These are phyloP conservation scores for Oxyura jamaicensis DNA, from an alignment of 2,113 vertebrate genomes.

Conservation along the genomic window DNA sequence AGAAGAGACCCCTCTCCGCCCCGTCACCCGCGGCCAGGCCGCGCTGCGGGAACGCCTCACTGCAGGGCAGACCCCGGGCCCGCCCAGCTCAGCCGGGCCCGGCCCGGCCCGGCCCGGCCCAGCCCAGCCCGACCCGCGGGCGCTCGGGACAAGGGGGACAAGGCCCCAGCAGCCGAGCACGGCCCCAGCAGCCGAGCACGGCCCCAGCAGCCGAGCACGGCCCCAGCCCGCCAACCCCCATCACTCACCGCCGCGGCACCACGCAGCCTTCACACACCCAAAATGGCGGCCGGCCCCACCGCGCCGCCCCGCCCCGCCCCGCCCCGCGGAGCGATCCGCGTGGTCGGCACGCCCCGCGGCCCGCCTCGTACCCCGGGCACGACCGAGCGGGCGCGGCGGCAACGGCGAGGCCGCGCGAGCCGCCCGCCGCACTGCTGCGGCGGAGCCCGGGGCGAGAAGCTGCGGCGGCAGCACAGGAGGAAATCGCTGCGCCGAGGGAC, in stretches of 20 bases:
- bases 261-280: accelerated
- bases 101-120: too few relatives aligned
- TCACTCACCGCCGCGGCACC: not conserved
- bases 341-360: accelerated
- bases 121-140: too few relatives aligned
- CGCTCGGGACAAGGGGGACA: accelerated
- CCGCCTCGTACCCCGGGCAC: accelerated
- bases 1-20: accelerated
- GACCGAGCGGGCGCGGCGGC: not conserved
- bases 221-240: accelerated
- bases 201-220: not conserved
- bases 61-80: not conserved
- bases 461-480: accelerated
- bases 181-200: too few relatives aligned
- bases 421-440: accelerated
- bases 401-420: accelerated
- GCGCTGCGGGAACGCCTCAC: not conserved
- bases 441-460: too few relatives aligned
- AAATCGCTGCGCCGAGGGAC: not conserved
- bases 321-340: not conserved
- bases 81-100: not conserved
- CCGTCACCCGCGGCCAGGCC: not conserved
- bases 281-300: not conserved
- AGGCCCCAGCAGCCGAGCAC: too few relatives aligned
- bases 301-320: accelerated